Percentiles rank a stretch among this genome's conserved stretches.
Conservation (phyloP, 2,888 invertebrate genomes). For the Philonicus albiceps region DNA sequence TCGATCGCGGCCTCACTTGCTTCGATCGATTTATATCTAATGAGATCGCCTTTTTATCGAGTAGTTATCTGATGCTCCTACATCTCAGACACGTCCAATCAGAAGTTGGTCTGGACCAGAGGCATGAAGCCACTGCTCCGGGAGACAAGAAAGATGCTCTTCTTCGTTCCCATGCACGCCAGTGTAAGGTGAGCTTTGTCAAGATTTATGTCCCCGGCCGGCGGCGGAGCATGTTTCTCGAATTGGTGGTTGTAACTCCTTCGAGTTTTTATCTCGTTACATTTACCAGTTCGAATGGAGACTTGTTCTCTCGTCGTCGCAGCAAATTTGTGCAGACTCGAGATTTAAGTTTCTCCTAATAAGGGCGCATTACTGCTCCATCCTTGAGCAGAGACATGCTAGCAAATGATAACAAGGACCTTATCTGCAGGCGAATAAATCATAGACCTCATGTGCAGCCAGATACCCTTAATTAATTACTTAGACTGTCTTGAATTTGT, state of each 20-base stretch:
- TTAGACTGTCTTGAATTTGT: not conserved
- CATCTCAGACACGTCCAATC: not conserved
- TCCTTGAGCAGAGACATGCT: not conserved
- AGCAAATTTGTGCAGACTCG: not conserved
- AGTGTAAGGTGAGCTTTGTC: not conserved
- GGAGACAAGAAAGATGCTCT: not conserved
- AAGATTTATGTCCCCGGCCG: conserved; percentile 22
- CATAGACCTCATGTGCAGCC: not conserved
- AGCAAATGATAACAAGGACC: not conserved
- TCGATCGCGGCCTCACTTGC: not conserved
- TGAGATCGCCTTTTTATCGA: conserved; percentile 8
- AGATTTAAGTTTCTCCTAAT: not conserved
- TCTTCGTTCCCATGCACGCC: not conserved
- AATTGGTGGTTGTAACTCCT: not conserved
- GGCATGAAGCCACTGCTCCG: not conserved
- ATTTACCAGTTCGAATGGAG: not conserved
- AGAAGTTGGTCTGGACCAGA: not conserved
- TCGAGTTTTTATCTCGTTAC: conserved; percentile 16
- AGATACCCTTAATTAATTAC: conserved; percentile 4
- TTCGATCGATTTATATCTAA: conserved; percentile 6
- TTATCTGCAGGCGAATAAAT: not conserved
- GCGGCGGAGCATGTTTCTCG: conserved; percentile 26
- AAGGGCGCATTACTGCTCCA: not conserved
- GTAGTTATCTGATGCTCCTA: not conserved
- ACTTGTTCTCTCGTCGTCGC: not conserved